phyloP scores from a whole-genome alignment of 2,888 invertebrate species.

The Drosophila phalerata region DNA sequence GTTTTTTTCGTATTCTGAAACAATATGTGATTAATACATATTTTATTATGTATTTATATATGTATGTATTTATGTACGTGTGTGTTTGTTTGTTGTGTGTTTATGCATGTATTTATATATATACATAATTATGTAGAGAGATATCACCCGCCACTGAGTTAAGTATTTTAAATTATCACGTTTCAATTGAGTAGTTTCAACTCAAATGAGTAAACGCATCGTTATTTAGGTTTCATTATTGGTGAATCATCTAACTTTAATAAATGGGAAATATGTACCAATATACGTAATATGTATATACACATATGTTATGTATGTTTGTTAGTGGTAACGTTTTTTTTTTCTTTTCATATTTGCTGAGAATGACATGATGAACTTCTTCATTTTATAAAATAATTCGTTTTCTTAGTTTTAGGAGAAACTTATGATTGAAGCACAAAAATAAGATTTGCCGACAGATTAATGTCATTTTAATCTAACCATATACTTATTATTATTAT shows the following conservation, averaged over 20 bases:
- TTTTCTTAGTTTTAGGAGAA: conserved; percentile 59
- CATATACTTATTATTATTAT: conserved; percentile 62
- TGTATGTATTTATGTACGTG: background rate
- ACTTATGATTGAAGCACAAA: conserved; percentile 79
- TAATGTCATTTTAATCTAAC: conserved; percentile 73
- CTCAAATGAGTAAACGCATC: conserved; percentile 73
- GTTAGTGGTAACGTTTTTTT: conserved; percentile 41
- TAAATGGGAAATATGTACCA: conserved; percentile 67
- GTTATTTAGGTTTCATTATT: conserved; percentile 59
- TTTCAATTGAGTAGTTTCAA: conserved; percentile 60
- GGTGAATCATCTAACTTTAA: conserved; percentile 77
- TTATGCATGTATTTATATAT: conserved; percentile 28
- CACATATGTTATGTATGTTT: conserved; percentile 58
- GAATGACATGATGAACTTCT: conserved; percentile 55
- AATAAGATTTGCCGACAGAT: conserved; percentile 74
- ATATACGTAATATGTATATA: conserved; percentile 56
- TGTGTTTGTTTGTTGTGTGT: conserved; percentile 9
- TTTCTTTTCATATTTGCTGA: conserved; percentile 22
- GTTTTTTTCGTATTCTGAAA: conserved; percentile 37
- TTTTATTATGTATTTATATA: conserved; percentile 29
- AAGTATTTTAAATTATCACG: conserved; percentile 79
- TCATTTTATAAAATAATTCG: conserved; percentile 56
- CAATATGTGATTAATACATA: conserved; percentile 44
- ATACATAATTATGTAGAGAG: conserved; percentile 55
- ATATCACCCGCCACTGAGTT: conserved; percentile 79